Evolutionary conservation across 2,888 invertebrate species (phyloP).

Genomic region (Synergus gifuensis): DNA sequence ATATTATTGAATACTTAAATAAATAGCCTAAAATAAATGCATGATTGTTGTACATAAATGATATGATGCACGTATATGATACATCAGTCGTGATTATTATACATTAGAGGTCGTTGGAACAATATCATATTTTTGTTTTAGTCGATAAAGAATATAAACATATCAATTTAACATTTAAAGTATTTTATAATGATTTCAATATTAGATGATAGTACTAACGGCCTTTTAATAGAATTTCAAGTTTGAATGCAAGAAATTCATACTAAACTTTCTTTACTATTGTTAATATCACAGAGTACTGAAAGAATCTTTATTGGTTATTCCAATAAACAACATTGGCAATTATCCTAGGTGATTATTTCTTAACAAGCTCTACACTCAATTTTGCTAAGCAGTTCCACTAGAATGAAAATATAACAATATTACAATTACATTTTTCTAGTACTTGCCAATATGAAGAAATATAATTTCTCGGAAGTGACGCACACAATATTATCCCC

Average conservation of each 20-base stretch:
- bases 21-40: neutral
- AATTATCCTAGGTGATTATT: too few species aligned
- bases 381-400: too few species aligned
- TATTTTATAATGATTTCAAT: neutral
- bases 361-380: too few species aligned
- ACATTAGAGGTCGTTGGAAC: neutral
- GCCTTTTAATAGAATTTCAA: neutral
- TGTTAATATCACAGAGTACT: conserved; percentile 6
- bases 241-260: neutral
- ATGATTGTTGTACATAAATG: neutral
- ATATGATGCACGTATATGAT: neutral
- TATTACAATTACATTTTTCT: neutral
- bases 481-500: neutral
- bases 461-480: neutral
- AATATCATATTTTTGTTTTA: neutral
- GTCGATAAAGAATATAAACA: neutral
- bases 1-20: neutral
- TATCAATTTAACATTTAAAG: neutral
- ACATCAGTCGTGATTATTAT: neutral
- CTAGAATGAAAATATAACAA: neutral
- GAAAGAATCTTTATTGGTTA: neutral
- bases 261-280: neutral
- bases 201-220: neutral
- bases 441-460: neutral
- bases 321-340: neutral